Percentiles rank a stretch among this genome's conserved stretches.
These are phyloP conservation scores for Pegea sp. DNA, from an alignment of 23 tunicate genomes.

Conservation along the genomic window DNA sequence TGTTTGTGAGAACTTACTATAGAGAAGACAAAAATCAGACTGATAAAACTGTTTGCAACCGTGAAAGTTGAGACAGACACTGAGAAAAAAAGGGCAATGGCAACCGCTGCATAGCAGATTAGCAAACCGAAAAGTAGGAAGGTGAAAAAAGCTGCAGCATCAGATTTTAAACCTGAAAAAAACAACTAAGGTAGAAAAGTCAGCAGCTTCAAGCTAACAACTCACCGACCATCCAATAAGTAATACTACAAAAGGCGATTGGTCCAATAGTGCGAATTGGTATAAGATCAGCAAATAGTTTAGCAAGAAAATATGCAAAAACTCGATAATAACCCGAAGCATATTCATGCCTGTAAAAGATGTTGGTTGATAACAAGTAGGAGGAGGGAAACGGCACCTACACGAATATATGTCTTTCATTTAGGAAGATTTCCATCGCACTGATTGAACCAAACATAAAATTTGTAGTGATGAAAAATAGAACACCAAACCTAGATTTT, in stretches of 20 bases:
- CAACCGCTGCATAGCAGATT: slow-evolving; percentile 53
- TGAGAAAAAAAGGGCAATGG: slow-evolving; percentile 57
- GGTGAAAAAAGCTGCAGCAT: slow-evolving; percentile 46
- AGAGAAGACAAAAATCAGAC: slow-evolving; percentile 46
- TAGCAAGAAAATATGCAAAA: slow-evolving; percentile 58
- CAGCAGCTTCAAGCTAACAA: background rate
- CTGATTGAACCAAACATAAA: slow-evolving; percentile 67
- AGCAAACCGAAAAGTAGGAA: slow-evolving; percentile 27
- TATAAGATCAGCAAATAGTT: slow-evolving; percentile 63
- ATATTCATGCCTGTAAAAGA: background rate
- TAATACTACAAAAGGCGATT: slow-evolving; percentile 52
- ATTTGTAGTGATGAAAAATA: slow-evolving; percentile 85
- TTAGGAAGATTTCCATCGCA: slow-evolving; percentile 63
- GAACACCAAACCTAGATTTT: slow-evolving; percentile 50
- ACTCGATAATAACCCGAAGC: slow-evolving; percentile 51
- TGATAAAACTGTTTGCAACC: slow-evolving; percentile 36
- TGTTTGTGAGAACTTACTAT: slow-evolving; percentile 19
- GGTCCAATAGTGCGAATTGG: slow-evolving; percentile 84
- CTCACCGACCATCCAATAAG: slow-evolving; percentile 99
- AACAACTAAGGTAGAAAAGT: background rate
- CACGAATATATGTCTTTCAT: slow-evolving; percentile 75
- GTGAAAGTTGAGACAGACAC: slow-evolving; percentile 32
- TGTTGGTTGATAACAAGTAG: background rate
- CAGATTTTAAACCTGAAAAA: slow-evolving; percentile 52
- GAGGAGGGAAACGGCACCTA: slow-evolving; percentile 7